Evolutionary conservation across 1,140 invertebrate species (phyloP).

Genomic region (Pogonognathellus flavescens): DNA sequence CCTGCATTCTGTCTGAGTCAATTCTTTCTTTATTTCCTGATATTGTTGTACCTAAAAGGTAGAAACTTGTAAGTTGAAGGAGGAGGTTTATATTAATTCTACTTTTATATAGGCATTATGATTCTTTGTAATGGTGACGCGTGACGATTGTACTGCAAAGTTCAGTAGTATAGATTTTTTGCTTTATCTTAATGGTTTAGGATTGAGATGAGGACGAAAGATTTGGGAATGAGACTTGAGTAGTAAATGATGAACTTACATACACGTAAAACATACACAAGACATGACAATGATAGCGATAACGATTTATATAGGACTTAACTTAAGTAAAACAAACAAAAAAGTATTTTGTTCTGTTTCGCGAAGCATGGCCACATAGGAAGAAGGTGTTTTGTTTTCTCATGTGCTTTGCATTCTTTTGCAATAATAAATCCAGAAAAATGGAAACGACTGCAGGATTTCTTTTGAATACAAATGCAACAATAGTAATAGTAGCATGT

Average conservation of each 20-base stretch:
- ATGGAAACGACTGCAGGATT: background rate
- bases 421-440: no score
- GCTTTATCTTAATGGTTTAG: background rate
- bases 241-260: no score
- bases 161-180: background rate
- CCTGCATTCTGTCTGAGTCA: background rate
- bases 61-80: background rate
- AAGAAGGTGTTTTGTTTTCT: background rate
- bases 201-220: background rate
- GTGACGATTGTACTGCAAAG: background rate
- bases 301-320: constrained; percentile 36
- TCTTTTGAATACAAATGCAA: background rate
- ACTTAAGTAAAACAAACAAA: constrained; percentile 16
- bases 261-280: background rate
- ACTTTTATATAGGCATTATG: background rate
- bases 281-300: background rate
- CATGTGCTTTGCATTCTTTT: constrained; percentile 14
- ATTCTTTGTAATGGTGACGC: background rate
- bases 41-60: no score
- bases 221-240: no score
- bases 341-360: constrained; percentile 43
- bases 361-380: constrained; percentile 25
- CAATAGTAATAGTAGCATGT: constrained; percentile 17
- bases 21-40: no score
- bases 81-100: background rate